These are phyloP conservation scores for Drosophila repletoides DNA, from an alignment of 1,140 invertebrate genomes.

Conservation along the genomic window DNA sequence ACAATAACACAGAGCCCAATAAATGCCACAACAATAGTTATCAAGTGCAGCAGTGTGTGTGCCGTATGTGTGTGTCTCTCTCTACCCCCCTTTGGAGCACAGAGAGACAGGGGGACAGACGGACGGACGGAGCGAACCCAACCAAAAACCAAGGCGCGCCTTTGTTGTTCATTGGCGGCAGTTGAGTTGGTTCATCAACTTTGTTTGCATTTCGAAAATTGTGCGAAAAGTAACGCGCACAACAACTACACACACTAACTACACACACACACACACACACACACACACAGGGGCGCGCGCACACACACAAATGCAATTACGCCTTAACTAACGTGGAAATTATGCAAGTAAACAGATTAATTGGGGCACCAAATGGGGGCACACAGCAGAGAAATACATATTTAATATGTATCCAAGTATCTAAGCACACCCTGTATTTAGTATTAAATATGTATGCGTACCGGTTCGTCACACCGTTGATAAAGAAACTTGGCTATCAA, in stretches of 20 bases:
- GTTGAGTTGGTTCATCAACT: constrained; percentile 68
- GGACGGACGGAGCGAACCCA: constrained; percentile 29
- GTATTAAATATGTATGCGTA: constrained; percentile 19
- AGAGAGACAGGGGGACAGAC: not conserved
- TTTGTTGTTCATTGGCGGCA: constrained; percentile 48
- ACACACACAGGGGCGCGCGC: too few species aligned
- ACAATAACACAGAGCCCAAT: constrained; percentile 76
- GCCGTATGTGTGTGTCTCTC: constrained; percentile 7
- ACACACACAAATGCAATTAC: constrained; percentile 61
- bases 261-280: constrained; percentile 8
- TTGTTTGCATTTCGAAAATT: constrained; percentile 68
- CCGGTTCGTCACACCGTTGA: too few species aligned
- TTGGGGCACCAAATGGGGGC: constrained; percentile 57
- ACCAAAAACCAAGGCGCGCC: constrained; percentile 57
- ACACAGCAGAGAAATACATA: constrained; percentile 15
- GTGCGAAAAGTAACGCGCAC: constrained; percentile 62
- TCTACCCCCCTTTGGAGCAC: not conserved
- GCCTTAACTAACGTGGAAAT: constrained; percentile 69
- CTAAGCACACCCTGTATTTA: constrained; percentile 10
- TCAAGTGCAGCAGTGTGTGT: constrained; percentile 33
- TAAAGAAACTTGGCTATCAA: not conserved
- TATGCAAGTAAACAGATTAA: constrained; percentile 80
- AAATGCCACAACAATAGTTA: constrained; percentile 66
- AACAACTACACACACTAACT: constrained; percentile 31
- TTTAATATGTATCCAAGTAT: constrained; percentile 23